Evolutionary conservation across 2,113 vertebrate species (phyloP), one percentile per base, ranked within the genome.

Genomic region (Campylomormyrus tamandua): DNA sequence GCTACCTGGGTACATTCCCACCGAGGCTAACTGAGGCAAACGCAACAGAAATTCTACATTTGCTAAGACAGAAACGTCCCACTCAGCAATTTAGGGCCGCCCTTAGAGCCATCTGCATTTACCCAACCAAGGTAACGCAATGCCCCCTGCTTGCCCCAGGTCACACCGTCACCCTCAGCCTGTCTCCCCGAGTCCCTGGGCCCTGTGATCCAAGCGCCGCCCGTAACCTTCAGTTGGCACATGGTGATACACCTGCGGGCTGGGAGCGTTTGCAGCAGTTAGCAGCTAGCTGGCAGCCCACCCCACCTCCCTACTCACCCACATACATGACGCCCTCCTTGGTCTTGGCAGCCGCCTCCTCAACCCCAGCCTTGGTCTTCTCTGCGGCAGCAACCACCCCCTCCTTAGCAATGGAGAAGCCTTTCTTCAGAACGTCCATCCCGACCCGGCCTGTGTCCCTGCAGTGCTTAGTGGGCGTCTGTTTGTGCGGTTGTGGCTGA

Each of bases 241-340:
- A 77, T 39, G 70, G 70, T 13, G 31, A 74, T 74, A 39, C 13
- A 7, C 70, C n/a, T 39, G 6, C 70, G 31, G 50, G 49, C 50
- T 15, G 50, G 21, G 70, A 17, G 70, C 5, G 6, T 42, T 15
- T 80, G 35, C 27, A 50, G 49, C 49, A 27, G 27, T 24, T 31
- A 49, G 27, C 9, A 6, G n/a, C 84, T 31, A 48, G 3, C 27
- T 50, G 24, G 46, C 27, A 52, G 48, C 70, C 24, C 49, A 21
- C 53, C 17, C 52, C n/a, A 3, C 70, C 88, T 8, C 46, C n/a
- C 48, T 87, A 90, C 96, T 96, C 93, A 97, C 97, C 97, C 94
- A 97, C 97, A 91, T 97, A 97, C 96, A 97, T 95, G 91, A 97
- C 97, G 24, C 97, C 96, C 92, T 97, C 96, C 92, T 97, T 97